These are phyloP conservation scores for Anas platyrhynchos DNA, from an alignment of 2,113 vertebrate genomes.

Conservation along the genomic window DNA sequence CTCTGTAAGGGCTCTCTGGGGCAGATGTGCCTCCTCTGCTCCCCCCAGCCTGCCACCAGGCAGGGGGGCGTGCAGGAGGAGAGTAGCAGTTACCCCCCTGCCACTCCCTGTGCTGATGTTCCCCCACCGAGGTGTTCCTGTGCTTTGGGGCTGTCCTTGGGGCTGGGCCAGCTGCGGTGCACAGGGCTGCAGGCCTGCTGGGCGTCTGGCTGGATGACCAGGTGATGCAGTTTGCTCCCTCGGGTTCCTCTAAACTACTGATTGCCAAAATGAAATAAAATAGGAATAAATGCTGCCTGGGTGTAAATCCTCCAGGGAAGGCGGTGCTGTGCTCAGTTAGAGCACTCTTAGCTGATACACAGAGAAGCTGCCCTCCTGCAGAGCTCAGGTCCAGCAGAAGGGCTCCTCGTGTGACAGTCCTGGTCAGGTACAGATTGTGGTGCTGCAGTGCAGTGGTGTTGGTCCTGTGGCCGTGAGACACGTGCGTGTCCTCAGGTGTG, in stretches of 20 bases:
- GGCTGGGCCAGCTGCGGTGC: rapidly evolving
- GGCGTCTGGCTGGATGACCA: background rate
- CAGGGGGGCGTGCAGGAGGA: rapidly evolving
- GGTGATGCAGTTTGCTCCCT: background rate
- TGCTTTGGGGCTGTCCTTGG: background rate
- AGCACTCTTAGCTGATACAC: background rate
- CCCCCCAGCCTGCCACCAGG: background rate
- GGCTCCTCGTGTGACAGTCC: background rate
- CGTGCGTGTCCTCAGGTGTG: background rate
- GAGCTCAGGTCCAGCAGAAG: rapidly evolving
- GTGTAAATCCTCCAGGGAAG: background rate
- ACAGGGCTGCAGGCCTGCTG: background rate
- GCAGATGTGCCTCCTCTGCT: background rate
- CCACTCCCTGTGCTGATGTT: rapidly evolving
- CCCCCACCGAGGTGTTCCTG: background rate
- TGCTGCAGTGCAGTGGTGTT: background rate
- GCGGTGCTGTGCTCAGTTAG: background rate
- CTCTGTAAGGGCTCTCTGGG: background rate
- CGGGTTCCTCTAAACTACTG: background rate
- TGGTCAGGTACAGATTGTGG: background rate
- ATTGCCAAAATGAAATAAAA: background rate
- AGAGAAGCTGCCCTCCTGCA: background rate
- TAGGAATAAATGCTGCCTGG: background rate
- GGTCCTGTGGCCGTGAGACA: background rate
- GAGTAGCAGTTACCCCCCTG: rapidly evolving